Conservation (phyloP, 2,888 invertebrate species). For the Brachyptera putata region DNA sequence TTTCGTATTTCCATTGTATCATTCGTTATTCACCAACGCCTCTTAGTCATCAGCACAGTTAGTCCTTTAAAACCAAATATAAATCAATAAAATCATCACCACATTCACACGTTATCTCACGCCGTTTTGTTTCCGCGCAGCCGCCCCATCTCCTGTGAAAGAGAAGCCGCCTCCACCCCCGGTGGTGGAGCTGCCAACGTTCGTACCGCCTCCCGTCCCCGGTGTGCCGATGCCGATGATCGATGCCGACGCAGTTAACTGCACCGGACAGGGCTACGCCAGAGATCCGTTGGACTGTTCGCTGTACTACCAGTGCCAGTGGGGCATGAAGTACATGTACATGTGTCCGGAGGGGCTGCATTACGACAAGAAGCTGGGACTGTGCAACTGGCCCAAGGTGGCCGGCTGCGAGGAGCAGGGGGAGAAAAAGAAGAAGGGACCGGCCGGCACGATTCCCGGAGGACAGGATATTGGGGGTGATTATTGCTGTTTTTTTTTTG, state of each 20-base stretch:
- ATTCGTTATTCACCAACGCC: too few relatives aligned
- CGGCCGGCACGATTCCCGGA: conserved; percentile 36
- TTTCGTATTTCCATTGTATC: too few relatives aligned
- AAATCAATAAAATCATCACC: too few relatives aligned
- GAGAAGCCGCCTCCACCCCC: conserved; percentile 3
- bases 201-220: conserved; percentile 22
- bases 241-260: conserved; percentile 24
- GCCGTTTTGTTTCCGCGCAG: too few relatives aligned
- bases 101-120: too few relatives aligned
- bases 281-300: conserved; percentile 37
- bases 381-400: conserved; percentile 41
- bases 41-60: too few relatives aligned
- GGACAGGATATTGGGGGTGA: conserved; percentile 35
- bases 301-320: conserved; percentile 40
- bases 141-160: background rate
- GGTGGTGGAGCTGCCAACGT: conserved; percentile 6
- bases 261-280: conserved; percentile 37
- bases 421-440: conserved; percentile 29
- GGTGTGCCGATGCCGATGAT: conserved; percentile 20
- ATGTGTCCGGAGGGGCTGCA: conserved; percentile 40
- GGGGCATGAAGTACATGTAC: conserved; percentile 38
- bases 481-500: conserved; percentile 31
- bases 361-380: conserved; percentile 38
- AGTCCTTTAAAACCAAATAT: too few relatives aligned
- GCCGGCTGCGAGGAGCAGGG: conserved; percentile 36